phyloP scores from a whole-genome alignment of 2,797 vertebrate species.

The Channa striata region DNA sequence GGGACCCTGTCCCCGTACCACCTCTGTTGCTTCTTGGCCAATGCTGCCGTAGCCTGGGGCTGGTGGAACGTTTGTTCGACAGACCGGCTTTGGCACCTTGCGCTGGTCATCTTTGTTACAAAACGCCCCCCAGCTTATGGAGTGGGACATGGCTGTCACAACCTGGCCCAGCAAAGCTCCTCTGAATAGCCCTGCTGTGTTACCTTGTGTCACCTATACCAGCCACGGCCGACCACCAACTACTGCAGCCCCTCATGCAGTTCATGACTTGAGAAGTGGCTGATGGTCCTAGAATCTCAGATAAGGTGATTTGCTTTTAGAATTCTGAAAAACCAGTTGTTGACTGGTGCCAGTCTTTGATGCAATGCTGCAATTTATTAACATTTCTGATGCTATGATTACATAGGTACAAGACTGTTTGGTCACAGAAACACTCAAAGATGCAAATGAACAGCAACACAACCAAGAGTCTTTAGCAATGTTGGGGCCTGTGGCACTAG shows the following conservation, averaged over 20 bases:
- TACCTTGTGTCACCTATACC: constrained; percentile 65
- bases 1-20: constrained; percentile 16
- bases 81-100: constrained; percentile 76
- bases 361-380: constrained; percentile 37
- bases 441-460: constrained; percentile 1
- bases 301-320: constrained; percentile 66
- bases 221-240: background rate
- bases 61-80: constrained; percentile 60
- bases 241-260: constrained; percentile 21
- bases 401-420: constrained; percentile 36
- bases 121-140: constrained; percentile 73
- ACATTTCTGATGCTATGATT: too few species aligned
- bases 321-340: constrained; percentile 38
- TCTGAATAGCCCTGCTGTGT: constrained; percentile 55
- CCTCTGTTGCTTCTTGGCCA: constrained; percentile 46
- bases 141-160: constrained; percentile 74
- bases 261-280: constrained; percentile 43
- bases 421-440: constrained; percentile 2
- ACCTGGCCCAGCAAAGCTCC: constrained; percentile 49
- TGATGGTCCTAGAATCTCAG: constrained; percentile 48
- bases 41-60: constrained; percentile 56
- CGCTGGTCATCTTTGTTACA: constrained; percentile 78
- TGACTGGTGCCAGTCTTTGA: constrained; percentile 49
- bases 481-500: too few species aligned
- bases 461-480: too few species aligned